Base-by-base conservation (phyloP, 2,888 invertebrate species). In the Athalia cordata region DNA sequence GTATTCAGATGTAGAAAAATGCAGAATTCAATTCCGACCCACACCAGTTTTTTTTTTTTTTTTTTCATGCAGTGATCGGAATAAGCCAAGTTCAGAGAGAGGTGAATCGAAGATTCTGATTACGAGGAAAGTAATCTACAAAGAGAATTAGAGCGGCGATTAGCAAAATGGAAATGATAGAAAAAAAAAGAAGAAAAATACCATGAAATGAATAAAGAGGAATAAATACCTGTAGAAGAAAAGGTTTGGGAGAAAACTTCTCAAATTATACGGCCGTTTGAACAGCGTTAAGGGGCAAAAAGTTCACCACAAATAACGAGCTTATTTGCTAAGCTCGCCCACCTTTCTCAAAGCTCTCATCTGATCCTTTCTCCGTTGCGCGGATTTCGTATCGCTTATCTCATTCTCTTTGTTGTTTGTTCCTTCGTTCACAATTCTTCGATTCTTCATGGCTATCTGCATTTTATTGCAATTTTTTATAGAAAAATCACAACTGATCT, bases 271-370 rank as follows among this genome's bases (percentile, higher is more conserved):
- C 72, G 47, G 45, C 13, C 47, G 57, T 72, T 72, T 59, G 59
- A 59, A 55, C 68, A 72, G 45, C 72, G 72, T 57, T 59, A 57
- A 59, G 57, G 57, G 72, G 72, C 43, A 59, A 47, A 72, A 72
- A 72, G 59, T 72, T 59, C 57, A n/a, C 72, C 59, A 59, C 59
- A 72, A 72, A 72, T 59, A 72, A 72, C 70, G 70, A 59, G 70
- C 57, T 57, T 59, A 57, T 59, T 59, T 11, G 13, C 70, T 72
- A 13, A 59, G 59, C 72, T 72, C 59, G 45, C 15, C 43, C 55
- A 43, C 57, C 47, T 70, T 47, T n/a, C 29, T 13, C 9, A n/a
- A 13, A 57, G 5, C 13, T 5, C 29, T 13, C 7, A 9, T 55
- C 6, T n/a, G 55, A 4, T 7, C n/a, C 9, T 55, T 55, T 55